phyloP scores from a whole-genome alignment of 2,888 invertebrate species.

The Ormyrus pomaceus region DNA sequence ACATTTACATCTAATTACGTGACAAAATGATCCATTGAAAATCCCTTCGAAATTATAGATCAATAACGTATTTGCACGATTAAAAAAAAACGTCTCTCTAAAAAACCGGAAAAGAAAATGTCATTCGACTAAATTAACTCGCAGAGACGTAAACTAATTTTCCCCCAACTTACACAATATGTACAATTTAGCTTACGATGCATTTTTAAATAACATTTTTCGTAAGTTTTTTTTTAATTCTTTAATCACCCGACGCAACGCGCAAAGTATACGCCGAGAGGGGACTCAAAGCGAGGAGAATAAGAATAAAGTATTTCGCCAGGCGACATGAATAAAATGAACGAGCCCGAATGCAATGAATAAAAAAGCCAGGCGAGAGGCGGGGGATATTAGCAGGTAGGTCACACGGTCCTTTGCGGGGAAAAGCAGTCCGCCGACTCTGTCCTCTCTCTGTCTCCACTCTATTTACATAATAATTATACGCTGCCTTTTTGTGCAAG shows the following conservation, averaged over 20 bases:
- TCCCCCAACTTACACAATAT: too few relatives aligned
- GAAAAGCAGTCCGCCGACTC: constrained; percentile 22
- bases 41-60: too few relatives aligned
- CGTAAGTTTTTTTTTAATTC: too few relatives aligned
- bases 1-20: too few relatives aligned
- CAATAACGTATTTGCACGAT: too few relatives aligned
- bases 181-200: too few relatives aligned
- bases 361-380: constrained; percentile 16
- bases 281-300: not conserved
- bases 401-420: constrained; percentile 34
- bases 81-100: too few relatives aligned
- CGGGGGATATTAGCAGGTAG: constrained; percentile 45
- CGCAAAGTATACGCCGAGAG: not conserved
- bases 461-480: constrained; percentile 63
- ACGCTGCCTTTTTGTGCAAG: constrained; percentile 55
- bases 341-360: constrained; percentile 21
- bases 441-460: not conserved
- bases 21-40: too few relatives aligned
- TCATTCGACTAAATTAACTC: too few relatives aligned
- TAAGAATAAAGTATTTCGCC: not conserved
- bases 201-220: too few relatives aligned
- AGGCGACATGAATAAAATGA: constrained; percentile 21
- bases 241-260: not conserved
- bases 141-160: too few relatives aligned
- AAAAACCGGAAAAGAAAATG: too few relatives aligned